Evolutionary conservation across 2,113 vertebrate genomes (phyloP).

Genomic region (Ondatra zibethicus): DNA sequence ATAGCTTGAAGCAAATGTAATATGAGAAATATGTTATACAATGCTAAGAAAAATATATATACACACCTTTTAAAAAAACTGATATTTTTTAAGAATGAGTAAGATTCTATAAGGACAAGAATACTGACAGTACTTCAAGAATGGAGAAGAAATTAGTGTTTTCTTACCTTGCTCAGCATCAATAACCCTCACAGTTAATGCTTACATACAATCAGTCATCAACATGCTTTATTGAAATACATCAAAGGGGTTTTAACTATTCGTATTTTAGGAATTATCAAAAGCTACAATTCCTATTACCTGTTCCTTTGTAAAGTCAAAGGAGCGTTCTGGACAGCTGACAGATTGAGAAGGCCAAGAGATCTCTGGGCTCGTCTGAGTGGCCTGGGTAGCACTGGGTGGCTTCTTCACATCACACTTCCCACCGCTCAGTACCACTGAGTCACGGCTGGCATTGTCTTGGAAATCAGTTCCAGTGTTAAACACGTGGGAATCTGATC

Average conservation of each 20-base stretch:
- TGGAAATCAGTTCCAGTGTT: constrained; percentile 74
- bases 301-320: constrained; percentile 87
- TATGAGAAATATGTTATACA: background rate
- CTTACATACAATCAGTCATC: background rate
- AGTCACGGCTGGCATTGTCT: constrained; percentile 66
- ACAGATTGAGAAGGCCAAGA: constrained; percentile 68
- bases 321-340: constrained; percentile 59
- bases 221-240: background rate
- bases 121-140: background rate
- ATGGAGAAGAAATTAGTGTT: background rate
- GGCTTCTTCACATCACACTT: background rate
- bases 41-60: background rate
- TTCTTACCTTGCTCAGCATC: background rate
- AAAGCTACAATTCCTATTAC: constrained; percentile 81
- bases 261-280: background rate
- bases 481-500: constrained; percentile 81
- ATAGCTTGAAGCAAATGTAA: constrained; percentile 41
- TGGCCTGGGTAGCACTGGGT: constrained; percentile 84
- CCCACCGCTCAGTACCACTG: constrained; percentile 52
- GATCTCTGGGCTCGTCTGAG: constrained; percentile 87
- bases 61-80: background rate
- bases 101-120: background rate
- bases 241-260: background rate
- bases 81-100: background rate
- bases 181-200: background rate